These are phyloP conservation scores for Drosophila niveifrons DNA, from an alignment of 2,888 invertebrate species.

Conservation along the genomic window DNA sequence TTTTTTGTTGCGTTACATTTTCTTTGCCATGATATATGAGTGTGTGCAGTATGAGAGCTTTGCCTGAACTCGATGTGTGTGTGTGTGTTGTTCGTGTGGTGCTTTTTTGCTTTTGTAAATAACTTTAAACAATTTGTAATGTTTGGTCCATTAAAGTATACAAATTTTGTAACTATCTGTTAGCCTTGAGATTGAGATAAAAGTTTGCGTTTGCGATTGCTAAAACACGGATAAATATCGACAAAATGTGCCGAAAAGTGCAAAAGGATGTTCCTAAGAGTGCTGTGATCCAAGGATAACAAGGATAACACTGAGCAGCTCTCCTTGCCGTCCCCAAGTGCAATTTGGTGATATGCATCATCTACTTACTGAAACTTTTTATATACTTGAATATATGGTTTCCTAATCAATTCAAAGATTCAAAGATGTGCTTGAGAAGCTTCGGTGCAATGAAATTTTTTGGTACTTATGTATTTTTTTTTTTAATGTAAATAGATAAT, in stretches of 20 bases:
- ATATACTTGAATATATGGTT: slow-evolving; percentile 24
- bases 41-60: slow-evolving; percentile 60
- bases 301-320: slow-evolving; percentile 37
- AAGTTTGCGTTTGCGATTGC: neutral
- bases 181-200: slow-evolving; percentile 12
- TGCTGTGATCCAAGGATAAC: slow-evolving; percentile 50
- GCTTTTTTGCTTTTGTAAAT: slow-evolving; percentile 17
- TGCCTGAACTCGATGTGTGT: slow-evolving; percentile 33
- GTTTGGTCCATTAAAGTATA: slow-evolving; percentile 72
- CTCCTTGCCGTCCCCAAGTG: slow-evolving; percentile 16
- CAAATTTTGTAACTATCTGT: slow-evolving; percentile 26
- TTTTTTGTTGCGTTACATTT: slow-evolving; percentile 46
- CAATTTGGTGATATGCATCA: slow-evolving; percentile 66
- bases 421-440: slow-evolving; percentile 41
- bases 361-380: slow-evolving; percentile 31
- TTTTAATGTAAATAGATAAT: slow-evolving; percentile 1
- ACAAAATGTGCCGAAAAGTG: slow-evolving; percentile 49
- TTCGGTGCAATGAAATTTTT: slow-evolving; percentile 42
- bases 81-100: slow-evolving; percentile 19
- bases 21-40: slow-evolving; percentile 71
- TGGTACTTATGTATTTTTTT: neutral
- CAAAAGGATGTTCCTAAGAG: slow-evolving; percentile 33
- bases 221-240: slow-evolving; percentile 29
- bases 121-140: slow-evolving; percentile 33
- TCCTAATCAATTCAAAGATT: slow-evolving; percentile 30